These are phyloP conservation scores for Cacoxenus indagator DNA, from an alignment of 2,888 invertebrate genomes.

Conservation along the genomic window DNA sequence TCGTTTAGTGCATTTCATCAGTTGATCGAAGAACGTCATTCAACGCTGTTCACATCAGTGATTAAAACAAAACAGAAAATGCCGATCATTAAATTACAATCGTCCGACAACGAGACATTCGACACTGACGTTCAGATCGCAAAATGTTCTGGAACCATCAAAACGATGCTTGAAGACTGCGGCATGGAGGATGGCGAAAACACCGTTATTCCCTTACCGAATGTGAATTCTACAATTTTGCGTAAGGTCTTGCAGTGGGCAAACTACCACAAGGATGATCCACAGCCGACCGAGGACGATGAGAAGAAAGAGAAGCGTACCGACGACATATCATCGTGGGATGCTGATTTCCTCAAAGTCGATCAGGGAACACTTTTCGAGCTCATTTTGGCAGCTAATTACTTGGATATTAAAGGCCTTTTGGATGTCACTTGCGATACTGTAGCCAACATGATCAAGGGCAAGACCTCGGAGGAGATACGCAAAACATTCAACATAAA, in stretches of 20 bases:
- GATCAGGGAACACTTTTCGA: slow-evolving; percentile 98
- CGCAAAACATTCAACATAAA: slow-evolving; percentile 97
- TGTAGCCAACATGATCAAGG: slow-evolving; percentile 98
- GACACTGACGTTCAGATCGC: slow-evolving; percentile 97
- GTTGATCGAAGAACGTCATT: too few species aligned
- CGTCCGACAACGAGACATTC: slow-evolving; percentile 95
- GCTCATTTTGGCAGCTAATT: slow-evolving; percentile 96
- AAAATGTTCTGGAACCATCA: slow-evolving; percentile 97
- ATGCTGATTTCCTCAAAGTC: slow-evolving; percentile 98
- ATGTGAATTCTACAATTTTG: slow-evolving; percentile 96
- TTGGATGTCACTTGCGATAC: slow-evolving; percentile 98
- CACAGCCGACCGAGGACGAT: slow-evolving; percentile 95
- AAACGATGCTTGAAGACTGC: slow-evolving; percentile 96
- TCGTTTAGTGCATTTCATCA: too few species aligned
- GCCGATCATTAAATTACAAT: slow-evolving; percentile 80
- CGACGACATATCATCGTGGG: slow-evolving; percentile 99
- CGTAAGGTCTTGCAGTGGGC: slow-evolving; percentile 96
- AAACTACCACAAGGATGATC: slow-evolving; percentile 95
- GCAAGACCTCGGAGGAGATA: slow-evolving; percentile 97
- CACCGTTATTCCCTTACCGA: slow-evolving; percentile 95
- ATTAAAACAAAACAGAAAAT: too few species aligned
- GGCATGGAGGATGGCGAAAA: slow-evolving; percentile 93
- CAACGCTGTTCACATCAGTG: too few species aligned
- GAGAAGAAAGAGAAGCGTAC: slow-evolving; percentile 98
- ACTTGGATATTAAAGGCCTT: slow-evolving; percentile 94